Evolutionary conservation across 2,113 vertebrate species (phyloP).

Genomic region (Apaloderma vittatum): DNA sequence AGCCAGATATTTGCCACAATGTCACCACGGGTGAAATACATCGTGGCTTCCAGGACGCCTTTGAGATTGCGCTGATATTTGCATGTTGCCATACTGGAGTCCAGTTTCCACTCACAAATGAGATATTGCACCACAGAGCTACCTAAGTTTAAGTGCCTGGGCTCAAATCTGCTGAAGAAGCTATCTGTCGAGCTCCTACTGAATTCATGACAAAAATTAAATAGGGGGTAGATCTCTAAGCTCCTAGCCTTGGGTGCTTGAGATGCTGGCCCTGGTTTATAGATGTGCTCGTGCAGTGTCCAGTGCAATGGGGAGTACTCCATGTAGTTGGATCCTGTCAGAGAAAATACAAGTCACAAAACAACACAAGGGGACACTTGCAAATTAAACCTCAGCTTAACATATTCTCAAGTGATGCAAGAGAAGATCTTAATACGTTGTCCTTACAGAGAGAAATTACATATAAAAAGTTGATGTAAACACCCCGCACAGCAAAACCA

Average conservation of each 20-base stretch:
- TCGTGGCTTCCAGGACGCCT: rapidly evolving
- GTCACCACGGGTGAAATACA: rapidly evolving
- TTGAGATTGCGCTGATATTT: not conserved
- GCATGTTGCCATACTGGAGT: rapidly evolving
- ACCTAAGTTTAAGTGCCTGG: not conserved
- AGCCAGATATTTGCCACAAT: rapidly evolving
- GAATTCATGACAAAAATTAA: not conserved
- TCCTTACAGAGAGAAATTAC: not conserved
- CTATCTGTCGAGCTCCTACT: not conserved
- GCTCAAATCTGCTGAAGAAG: not conserved
- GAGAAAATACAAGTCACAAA: not conserved
- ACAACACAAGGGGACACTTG: rapidly evolving
- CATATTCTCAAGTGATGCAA: not conserved
- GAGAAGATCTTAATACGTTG: not conserved
- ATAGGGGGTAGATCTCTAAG: not conserved
- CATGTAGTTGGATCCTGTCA: not conserved
- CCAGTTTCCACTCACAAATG: not conserved
- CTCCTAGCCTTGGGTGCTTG: not conserved
- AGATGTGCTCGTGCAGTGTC: not conserved
- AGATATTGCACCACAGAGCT: not conserved
- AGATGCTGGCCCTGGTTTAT: not conserved
- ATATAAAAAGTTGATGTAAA: not conserved
- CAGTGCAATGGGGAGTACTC: not conserved
- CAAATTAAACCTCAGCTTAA: not conserved
- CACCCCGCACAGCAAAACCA: not conserved